A percentile compares a stretch with the other conserved stretches of the same genome.
Conservation (phyloP, 2,113 vertebrate species). For the Eonycteris spelaea region DNA sequence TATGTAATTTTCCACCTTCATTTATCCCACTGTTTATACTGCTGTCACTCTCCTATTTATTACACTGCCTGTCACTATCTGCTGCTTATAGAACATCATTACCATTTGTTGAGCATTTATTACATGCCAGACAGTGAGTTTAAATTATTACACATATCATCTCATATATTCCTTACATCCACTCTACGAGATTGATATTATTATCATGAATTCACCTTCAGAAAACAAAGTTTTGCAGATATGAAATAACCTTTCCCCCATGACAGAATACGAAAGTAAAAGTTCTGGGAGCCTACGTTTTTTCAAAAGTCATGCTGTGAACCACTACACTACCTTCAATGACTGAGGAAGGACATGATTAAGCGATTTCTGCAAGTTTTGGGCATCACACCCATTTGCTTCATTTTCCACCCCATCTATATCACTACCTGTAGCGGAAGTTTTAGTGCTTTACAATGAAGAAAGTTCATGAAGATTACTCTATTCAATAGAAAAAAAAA, state of each 20-base stretch:
- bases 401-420: not conserved
- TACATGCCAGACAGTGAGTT: not conserved
- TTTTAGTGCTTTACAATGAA: conserved; percentile 32
- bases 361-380: not conserved
- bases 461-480: conserved; percentile 22
- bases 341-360: not conserved
- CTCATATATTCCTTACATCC: not conserved
- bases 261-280: not conserved
- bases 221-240: not conserved
- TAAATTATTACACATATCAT: not conserved
- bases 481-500: conserved; percentile 4
- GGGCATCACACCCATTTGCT: not conserved
- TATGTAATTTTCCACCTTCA: not conserved
- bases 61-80: not conserved
- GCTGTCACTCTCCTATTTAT: not conserved
- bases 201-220: not conserved
- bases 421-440: not conserved
- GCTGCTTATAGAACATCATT: not conserved
- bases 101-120: not conserved
- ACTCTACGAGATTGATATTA: not conserved
- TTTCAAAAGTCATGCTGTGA: not conserved
- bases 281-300: not conserved
- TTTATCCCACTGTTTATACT: not conserved
- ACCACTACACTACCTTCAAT: not conserved
- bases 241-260: not conserved